These are phyloP conservation scores for Crematogaster levior DNA, from an alignment of 2,888 invertebrate genomes.

Conservation along the genomic window DNA sequence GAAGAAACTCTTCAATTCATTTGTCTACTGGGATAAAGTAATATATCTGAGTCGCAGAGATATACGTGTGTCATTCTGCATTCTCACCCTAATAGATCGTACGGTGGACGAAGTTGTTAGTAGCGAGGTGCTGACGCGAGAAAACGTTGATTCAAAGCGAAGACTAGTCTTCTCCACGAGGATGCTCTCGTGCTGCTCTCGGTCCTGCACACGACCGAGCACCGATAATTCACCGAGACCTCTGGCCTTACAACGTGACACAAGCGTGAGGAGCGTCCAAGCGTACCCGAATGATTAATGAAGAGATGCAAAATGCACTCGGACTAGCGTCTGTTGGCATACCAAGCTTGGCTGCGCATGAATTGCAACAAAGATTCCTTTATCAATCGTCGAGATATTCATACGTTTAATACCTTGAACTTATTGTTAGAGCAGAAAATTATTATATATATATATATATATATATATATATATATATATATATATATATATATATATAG, in stretches of 20 bases:
- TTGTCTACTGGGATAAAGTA: slow-evolving; percentile 51
- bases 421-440: slow-evolving; percentile 43
- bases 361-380: slow-evolving; percentile 71
- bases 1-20: slow-evolving; percentile 56
- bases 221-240: slow-evolving; percentile 73
- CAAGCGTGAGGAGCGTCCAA: slow-evolving; percentile 64
- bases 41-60: slow-evolving; percentile 51
- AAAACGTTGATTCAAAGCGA: slow-evolving; percentile 62
- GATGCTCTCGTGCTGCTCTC: slow-evolving; percentile 42
- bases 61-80: slow-evolving; percentile 57
- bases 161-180: slow-evolving; percentile 49
- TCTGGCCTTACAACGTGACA: slow-evolving; percentile 69
- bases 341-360: slow-evolving; percentile 58
- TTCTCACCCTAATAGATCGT: slow-evolving; percentile 65
- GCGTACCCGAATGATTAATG: slow-evolving; percentile 68
- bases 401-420: slow-evolving; percentile 60
- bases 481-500: background rate
- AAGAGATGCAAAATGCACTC: slow-evolving; percentile 69
- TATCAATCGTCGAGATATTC: slow-evolving; percentile 68
- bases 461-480: too few species aligned
- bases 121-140: slow-evolving; percentile 56
- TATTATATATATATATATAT: too few species aligned
- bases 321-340: slow-evolving; percentile 67
- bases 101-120: slow-evolving; percentile 70
- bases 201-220: slow-evolving; percentile 52